Conservation (phyloP, 2,888 invertebrate species). For the Brachynemurus nebulosus region DNA sequence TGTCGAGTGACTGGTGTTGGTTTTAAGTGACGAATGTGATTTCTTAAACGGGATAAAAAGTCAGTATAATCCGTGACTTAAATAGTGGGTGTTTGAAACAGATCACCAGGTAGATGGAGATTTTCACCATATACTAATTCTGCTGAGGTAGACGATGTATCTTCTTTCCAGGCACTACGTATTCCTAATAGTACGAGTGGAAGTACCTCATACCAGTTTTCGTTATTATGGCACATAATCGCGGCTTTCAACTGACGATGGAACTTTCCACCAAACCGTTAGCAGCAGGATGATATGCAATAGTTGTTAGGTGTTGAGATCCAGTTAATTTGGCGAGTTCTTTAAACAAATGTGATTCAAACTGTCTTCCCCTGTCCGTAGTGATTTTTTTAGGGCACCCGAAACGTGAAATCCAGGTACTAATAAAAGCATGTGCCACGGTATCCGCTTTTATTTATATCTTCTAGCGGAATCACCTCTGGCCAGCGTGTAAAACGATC, state of each 20-base stretch:
- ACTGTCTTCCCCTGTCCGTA: slow-evolving; percentile 23
- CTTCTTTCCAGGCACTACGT: slow-evolving; percentile 21
- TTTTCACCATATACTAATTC: slow-evolving; percentile 20
- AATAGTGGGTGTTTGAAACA: too few relatives aligned
- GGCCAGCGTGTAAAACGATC: slow-evolving; percentile 24
- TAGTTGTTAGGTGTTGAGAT: slow-evolving; percentile 12
- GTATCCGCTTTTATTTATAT: slow-evolving; percentile 24
- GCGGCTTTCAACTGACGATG: slow-evolving; percentile 3
- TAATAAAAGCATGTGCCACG: slow-evolving; percentile 20
- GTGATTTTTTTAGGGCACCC: slow-evolving; percentile 23
- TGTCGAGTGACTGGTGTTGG: too few relatives aligned
- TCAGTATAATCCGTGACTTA: too few relatives aligned
- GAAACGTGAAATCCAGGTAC: slow-evolving; percentile 23
- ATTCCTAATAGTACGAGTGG: slow-evolving; percentile 10
- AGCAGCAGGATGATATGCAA: neutral
- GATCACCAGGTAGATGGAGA: slow-evolving; percentile 21
- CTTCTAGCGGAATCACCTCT: slow-evolving; percentile 22
- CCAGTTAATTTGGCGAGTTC: slow-evolving; percentile 15
- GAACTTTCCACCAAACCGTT: slow-evolving; percentile 1
- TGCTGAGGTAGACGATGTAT: slow-evolving; percentile 21
- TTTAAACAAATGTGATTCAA: slow-evolving; percentile 20
- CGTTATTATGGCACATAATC: neutral
- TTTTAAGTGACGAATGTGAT: too few relatives aligned
- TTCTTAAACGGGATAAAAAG: too few relatives aligned
- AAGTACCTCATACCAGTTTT: neutral